These are phyloP conservation scores for Natator depressus DNA, from an alignment of 2,113 vertebrate genomes.

Conservation along the genomic window DNA sequence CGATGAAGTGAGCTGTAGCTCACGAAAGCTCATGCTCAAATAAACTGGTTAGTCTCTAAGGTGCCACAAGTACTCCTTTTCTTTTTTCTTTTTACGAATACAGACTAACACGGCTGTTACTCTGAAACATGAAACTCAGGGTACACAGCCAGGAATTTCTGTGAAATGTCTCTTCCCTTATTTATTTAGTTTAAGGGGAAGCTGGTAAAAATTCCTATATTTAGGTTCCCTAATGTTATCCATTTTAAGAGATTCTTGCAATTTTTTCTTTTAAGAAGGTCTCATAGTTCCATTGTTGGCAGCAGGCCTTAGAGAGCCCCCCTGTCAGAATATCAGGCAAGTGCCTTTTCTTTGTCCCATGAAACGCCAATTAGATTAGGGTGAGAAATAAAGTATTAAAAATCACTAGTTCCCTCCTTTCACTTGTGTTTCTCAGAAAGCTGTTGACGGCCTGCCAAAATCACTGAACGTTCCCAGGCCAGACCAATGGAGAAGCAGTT, in stretches of 20 bases:
- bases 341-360: neutral
- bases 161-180: neutral
- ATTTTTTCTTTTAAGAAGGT: neutral
- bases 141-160: neutral
- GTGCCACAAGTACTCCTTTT: too few species aligned
- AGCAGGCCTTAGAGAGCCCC: neutral
- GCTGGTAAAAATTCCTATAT: neutral
- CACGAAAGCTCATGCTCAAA: too few species aligned
- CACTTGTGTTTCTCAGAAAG: rapidly evolving
- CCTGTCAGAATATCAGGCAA: neutral
- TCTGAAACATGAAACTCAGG: neutral
- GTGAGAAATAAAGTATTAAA: neutral
- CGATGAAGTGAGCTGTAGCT: too few species aligned
- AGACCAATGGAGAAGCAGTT: neutral
- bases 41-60: too few species aligned
- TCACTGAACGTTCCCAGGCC: neutral
- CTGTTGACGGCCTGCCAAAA: neutral
- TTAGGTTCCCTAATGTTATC: neutral
- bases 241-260: neutral
- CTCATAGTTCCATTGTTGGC: neutral
- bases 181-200: neutral
- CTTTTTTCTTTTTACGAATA: too few species aligned
- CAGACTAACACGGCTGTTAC: too few species aligned
- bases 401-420: neutral
- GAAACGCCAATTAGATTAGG: neutral